Conservation (phyloP, 2,888 invertebrate species). For the Actias luna region DNA sequence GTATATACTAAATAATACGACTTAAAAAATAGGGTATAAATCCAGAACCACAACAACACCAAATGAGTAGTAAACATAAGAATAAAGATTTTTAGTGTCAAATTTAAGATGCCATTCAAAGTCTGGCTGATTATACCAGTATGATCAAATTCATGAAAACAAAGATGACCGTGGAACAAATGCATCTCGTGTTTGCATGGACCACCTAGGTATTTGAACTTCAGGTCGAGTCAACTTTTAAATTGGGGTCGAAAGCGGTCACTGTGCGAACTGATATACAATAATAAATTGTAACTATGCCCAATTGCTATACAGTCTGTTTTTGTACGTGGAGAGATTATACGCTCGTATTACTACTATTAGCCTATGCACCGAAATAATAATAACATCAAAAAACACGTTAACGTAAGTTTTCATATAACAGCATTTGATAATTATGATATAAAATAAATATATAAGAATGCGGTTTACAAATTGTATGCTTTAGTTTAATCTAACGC, state of each 20-base stretch:
- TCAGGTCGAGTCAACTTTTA: constrained; percentile 55
- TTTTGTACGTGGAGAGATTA: constrained; percentile 7
- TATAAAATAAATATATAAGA: too few relatives aligned
- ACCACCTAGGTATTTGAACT: constrained; percentile 49
- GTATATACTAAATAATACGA: background rate
- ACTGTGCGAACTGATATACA: constrained; percentile 44
- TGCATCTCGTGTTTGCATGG: constrained; percentile 35
- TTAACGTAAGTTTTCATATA: background rate
- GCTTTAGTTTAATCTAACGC: too few relatives aligned
- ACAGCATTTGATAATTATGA: background rate
- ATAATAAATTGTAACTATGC: constrained; percentile 25
- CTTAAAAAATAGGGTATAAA: background rate
- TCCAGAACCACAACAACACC: background rate
- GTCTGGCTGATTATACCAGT: background rate
- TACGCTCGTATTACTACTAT: background rate
- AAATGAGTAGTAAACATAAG: background rate
- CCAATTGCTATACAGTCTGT: constrained; percentile 12
- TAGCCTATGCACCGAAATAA: background rate
- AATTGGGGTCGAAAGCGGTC: constrained; percentile 69
- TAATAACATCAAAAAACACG: background rate
- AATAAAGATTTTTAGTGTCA: background rate
- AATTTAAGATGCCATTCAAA: background rate
- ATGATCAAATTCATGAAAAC: constrained; percentile 22
- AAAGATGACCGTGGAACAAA: constrained; percentile 35
- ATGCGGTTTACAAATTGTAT: too few relatives aligned